Evolutionary conservation across 2,797 vertebrate genomes (phyloP).

Genomic region (Helicolenus hilgendorfi): DNA sequence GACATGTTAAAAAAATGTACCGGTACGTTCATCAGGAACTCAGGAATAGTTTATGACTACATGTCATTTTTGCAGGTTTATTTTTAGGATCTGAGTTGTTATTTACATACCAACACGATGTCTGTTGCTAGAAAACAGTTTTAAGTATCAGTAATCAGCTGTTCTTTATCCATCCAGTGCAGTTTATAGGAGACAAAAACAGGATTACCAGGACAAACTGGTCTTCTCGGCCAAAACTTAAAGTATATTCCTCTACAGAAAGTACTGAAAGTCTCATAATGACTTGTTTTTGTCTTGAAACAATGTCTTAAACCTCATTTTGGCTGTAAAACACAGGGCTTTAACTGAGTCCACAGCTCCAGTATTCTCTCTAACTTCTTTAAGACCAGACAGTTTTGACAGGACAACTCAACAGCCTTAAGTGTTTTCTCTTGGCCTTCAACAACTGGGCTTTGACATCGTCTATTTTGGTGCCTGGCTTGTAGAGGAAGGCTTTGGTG

Average conservation of each 20-base stretch:
- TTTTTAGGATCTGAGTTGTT: not conserved
- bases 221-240: not conserved
- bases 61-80: not conserved
- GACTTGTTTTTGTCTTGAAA: not conserved
- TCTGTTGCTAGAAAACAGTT: not conserved
- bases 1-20: not conserved
- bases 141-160: not conserved
- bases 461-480: conserved; percentile 27
- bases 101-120: not conserved
- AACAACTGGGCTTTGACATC: not conserved
- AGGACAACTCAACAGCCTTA: conserved; percentile 4
- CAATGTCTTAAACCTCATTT: not conserved
- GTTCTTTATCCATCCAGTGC: not conserved
- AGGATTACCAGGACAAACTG: not conserved
- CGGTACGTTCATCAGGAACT: not conserved
- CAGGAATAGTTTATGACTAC: not conserved
- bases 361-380: not conserved
- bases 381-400: conserved; percentile 12
- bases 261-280: not conserved
- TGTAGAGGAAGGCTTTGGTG: conserved; percentile 19
- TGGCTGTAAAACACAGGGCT: not conserved
- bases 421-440: conserved; percentile 23
- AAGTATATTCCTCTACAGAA: not conserved
- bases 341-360: not conserved
- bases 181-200: not conserved